phyloP scores from a whole-genome alignment of 2,797 vertebrate genomes.

The Epinephelus malabaricus region DNA sequence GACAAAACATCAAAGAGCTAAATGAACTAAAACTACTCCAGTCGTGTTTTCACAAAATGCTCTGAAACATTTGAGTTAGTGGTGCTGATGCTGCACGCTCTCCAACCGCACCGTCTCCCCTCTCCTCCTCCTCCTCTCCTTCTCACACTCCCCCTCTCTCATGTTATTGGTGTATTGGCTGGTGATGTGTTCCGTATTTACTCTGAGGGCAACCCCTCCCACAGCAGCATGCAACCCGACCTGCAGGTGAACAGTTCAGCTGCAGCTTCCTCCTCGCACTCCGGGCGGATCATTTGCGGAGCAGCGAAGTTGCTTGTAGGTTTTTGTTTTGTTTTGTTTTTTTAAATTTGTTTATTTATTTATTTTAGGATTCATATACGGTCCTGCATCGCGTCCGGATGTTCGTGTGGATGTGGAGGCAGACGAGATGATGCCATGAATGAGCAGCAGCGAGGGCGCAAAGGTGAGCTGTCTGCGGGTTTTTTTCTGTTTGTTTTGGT shows the following conservation, averaged over 20 bases:
- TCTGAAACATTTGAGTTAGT: neutral
- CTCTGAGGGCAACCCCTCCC: conserved; percentile 55
- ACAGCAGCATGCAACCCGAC: conserved; percentile 54
- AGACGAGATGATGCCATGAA: conserved; percentile 12
- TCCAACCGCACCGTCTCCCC: neutral
- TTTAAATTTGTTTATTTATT: too few species aligned
- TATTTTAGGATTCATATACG: neutral
- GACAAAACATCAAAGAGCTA: neutral
- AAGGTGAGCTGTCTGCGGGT: conserved; percentile 56
- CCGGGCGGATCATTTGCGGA: neutral
- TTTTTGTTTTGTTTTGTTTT: neutral
- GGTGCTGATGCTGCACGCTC: conserved; percentile 43
- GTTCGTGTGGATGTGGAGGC: conserved; percentile 28
- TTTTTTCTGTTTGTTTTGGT: neutral
- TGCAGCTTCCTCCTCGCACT: neutral
- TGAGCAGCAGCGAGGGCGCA: conserved; percentile 20
- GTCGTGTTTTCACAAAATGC: neutral
- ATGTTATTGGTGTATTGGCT: conserved; percentile 7
- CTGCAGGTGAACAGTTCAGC: conserved; percentile 66
- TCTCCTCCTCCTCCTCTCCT: neutral
- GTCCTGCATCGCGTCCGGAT: conserved; percentile 5
- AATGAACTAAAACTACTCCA: neutral
- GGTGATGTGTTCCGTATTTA: conserved; percentile 27
- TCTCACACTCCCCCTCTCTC: conserved; percentile 11
- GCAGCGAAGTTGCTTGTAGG: neutral